Base-by-base conservation (phyloP, 1,140 invertebrate species). In the Calephelis nemesis region DNA sequence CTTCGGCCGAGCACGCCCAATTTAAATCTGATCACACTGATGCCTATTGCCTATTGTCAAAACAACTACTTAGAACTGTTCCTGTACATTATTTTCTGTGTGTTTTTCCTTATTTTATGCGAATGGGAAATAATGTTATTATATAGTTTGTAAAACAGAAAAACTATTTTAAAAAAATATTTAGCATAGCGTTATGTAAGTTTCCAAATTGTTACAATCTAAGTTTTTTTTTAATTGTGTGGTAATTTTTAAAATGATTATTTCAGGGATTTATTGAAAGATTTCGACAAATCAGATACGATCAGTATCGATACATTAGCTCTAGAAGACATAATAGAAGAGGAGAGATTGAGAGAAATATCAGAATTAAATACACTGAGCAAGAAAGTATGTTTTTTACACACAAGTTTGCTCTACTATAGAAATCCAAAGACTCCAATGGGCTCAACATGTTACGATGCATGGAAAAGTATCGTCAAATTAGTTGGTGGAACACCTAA, bases 371-470 rank as follows among this genome's bases (percentile, higher is more conserved):
- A 80, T 67, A 74, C 67, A 19, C 74, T 92, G 66, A 80, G 81
- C 65, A 78, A 84, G 72, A 90, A 88, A 83, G 83, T 86, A 19
- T 75, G 72, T 64, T 82, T 75, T 67, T 75, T 92, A 15, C 90
- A 92, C 67, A 83, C 88, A 49, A 87, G 83, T 71, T 74, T 90
- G 63, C 65, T 92, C 8, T 92, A 90, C 71, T 91, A 92, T 71
- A 82, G 88, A 47, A 87, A 90, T 69, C 65, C 80, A 12, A 85
- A 85, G 48, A 76, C 87, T 5, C 81, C 83, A 62, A 81, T 83
- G 68, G 88, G 89, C 11, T 45, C 75, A 58, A 77, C 76, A 11
- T 89, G 87, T 65, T 88, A 85, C 70, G 81, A 88, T 68, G 79
- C 79, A 4, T 91, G 89, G 89, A 84, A 75, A 67, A 83, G 72